Conservation (phyloP, 2,113 vertebrate genomes). For the Hystrix cristata region DNA sequence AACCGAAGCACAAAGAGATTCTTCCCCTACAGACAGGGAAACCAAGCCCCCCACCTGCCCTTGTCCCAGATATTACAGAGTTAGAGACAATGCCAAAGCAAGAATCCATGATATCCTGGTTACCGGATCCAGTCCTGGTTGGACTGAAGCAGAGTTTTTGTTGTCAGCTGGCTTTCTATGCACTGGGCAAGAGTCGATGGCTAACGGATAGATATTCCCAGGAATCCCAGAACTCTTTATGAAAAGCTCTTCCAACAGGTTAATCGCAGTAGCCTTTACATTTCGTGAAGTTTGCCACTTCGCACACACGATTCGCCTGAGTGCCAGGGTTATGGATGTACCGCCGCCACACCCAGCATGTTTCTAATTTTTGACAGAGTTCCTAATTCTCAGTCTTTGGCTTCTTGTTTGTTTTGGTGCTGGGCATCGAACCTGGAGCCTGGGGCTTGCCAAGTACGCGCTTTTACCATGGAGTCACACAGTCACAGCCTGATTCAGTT, state of each 20-base stretch:
- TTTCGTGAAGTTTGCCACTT: background rate
- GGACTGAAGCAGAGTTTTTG: background rate
- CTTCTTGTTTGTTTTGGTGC: background rate
- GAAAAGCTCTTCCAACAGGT: background rate
- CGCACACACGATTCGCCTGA: background rate
- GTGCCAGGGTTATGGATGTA: background rate
- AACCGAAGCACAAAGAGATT: constrained; percentile 14
- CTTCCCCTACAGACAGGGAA: background rate
- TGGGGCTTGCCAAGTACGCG: background rate
- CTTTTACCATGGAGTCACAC: background rate
- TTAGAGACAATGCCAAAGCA: background rate
- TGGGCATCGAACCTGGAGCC: background rate
- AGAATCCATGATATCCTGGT: background rate
- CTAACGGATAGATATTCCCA: background rate
- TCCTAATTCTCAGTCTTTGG: background rate
- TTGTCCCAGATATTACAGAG: background rate
- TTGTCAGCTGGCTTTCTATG: background rate
- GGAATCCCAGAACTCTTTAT: background rate
- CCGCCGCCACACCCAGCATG: background rate
- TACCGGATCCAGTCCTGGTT: background rate
- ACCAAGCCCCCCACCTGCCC: background rate
- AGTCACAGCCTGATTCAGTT: too few relatives aligned
- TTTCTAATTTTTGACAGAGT: background rate
- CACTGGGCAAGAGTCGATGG: background rate
- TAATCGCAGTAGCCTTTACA: background rate